Evolutionary conservation across 2,888 invertebrate genomes (phyloP), one percentile per base, ranked within the genome.

Genomic region (Malachius bipustulatus): DNA sequence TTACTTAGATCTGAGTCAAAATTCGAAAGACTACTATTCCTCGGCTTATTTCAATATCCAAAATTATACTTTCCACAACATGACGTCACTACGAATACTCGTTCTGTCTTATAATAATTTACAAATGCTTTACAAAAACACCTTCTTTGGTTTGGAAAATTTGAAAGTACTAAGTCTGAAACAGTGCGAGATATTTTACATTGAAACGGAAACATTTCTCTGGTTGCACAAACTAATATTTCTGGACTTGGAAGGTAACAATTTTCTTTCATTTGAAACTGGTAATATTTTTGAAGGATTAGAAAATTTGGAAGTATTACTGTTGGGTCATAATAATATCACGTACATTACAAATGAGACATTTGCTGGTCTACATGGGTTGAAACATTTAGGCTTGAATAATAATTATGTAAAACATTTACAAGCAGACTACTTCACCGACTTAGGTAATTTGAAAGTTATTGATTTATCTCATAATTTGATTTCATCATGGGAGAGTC

Each of bases 31-130:
- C 30, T 47, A 54, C 3, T 50, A 56, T 11, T 63, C 57, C 32
- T 63, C 66, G 1, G 56, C 66, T 30, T 69, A 69, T 46, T 72
- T 67, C 44, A 66, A 68, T 42, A 61, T 74, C 31, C 64, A 62
- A 27, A 56, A 61, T 41, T 55, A 66, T n/a, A 64, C 64, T 2
- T 73, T 75, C 44, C 46, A 55, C 2, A 60, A 67, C 42, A 66
- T 68, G 54, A 62, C 56, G 13, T 59, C 65, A 27, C 45, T 75
- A 3, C 55, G 55, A 47, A 58, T 65, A 37, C 51, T 75, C 4
- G 69, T 73, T 47, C 49, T 75, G 28, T 65, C 68, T 2, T 70
- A 56, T 40, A 74, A 75, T 43, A 64, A 64, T 46, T 62, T 74
- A 12, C 63, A 68, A 43, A 61, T 66, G 16, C 50, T 74, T 36